Evolutionary conservation across 2,888 invertebrate species (phyloP).

Genomic region (Coenonympha glycerion): DNA sequence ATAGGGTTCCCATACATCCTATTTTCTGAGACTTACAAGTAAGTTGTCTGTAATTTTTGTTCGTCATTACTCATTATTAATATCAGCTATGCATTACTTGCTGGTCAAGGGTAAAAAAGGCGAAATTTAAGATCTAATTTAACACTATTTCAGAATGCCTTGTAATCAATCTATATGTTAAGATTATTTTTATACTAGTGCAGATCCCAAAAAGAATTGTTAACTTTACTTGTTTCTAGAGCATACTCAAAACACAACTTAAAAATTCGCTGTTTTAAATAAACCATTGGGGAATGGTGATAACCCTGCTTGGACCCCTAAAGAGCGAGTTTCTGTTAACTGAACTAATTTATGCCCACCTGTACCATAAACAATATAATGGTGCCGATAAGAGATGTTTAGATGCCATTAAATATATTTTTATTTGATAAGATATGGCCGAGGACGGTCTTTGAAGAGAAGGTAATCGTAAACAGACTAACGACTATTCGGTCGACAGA

Average conservation of each 20-base stretch:
- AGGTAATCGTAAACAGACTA: slow-evolving; percentile 21
- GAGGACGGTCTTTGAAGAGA: slow-evolving; percentile 40
- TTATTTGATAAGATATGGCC: slow-evolving; percentile 39
- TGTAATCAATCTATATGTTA: too few species aligned
- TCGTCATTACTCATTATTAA: too few species aligned
- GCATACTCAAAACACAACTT: neutral
- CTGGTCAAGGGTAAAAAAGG: too few species aligned
- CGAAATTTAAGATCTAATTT: too few species aligned
- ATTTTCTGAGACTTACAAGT: slow-evolving; percentile 14
- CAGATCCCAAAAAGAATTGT: too few species aligned
- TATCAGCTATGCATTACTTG: too few species aligned
- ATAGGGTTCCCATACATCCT: neutral
- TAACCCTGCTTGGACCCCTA: slow-evolving; percentile 50
- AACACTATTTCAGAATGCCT: too few species aligned
- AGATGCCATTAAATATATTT: slow-evolving; percentile 48
- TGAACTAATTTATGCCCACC: slow-evolving; percentile 72
- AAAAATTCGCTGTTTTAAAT: neutral
- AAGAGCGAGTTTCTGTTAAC: slow-evolving; percentile 65
- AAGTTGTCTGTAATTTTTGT: neutral
- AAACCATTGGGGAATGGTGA: neutral
- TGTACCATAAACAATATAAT: slow-evolving; percentile 67
- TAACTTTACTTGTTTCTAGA: too few species aligned
- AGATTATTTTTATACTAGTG: too few species aligned
- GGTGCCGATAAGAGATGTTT: slow-evolving; percentile 47
- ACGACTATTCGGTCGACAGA: neutral